Percentiles rank a stretch among this genome's conserved stretches.
Evolutionary conservation across 2,113 vertebrate genomes (phyloP).

Genomic region (Callionymus lyra): DNA sequence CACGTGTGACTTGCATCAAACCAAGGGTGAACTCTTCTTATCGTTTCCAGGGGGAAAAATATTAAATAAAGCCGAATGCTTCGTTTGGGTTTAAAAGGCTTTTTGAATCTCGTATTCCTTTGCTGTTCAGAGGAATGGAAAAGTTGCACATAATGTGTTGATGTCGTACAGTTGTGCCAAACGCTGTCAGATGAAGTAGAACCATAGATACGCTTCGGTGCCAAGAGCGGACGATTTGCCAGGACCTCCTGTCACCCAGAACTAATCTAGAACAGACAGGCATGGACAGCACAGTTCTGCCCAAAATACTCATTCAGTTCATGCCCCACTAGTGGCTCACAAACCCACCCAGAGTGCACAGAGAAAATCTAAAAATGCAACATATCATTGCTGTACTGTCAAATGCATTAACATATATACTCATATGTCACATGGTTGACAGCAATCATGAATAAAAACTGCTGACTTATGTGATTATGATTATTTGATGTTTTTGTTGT

Average conservation of each 20-base stretch:
- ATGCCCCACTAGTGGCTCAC: neutral
- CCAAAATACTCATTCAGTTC: conserved; percentile 16
- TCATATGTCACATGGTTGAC: too few relatives aligned
- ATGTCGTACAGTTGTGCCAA: conserved; percentile 33
- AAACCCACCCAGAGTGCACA: conserved; percentile 1
- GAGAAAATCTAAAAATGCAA: too few relatives aligned
- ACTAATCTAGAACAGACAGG: conserved; percentile 38
- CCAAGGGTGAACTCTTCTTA: conserved; percentile 41
- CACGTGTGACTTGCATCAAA: conserved; percentile 35
- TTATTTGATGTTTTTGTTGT: too few relatives aligned
- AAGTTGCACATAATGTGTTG: conserved; percentile 15
- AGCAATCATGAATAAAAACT: too few relatives aligned
- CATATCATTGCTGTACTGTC: too few relatives aligned
- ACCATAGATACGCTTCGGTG: conserved; percentile 31
- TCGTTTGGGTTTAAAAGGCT: conserved; percentile 34
- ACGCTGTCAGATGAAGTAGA: conserved; percentile 30
- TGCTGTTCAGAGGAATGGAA: conserved; percentile 23
- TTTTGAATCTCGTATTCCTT: conserved; percentile 24
- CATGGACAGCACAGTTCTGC: conserved; percentile 20
- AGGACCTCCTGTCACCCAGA: conserved; percentile 38
- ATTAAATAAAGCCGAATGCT: conserved; percentile 7
- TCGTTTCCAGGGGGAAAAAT: conserved; percentile 22
- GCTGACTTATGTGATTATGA: too few relatives aligned
- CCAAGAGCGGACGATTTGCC: conserved; percentile 32
- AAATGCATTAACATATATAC: too few relatives aligned